Conservation (phyloP, 1,140 invertebrate genomes). For the Phymastichus coffea region DNA sequence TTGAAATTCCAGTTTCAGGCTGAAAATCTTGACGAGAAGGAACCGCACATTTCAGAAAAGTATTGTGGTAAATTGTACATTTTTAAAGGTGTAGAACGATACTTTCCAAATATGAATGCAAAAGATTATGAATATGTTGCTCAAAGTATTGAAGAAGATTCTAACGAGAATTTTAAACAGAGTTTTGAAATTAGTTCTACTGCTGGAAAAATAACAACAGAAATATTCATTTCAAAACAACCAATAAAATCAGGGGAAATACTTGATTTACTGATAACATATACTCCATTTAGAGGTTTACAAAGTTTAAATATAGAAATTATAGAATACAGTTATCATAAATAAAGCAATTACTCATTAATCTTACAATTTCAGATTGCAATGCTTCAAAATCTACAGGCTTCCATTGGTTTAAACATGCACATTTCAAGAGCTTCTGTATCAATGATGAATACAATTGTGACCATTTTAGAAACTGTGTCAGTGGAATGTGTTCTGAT, state of each 20-base stretch:
- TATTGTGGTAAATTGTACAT: slow-evolving; percentile 40
- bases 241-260: slow-evolving; percentile 27
- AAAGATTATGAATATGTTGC: not conserved
- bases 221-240: slow-evolving; percentile 44
- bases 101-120: not conserved
- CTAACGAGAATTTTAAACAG: not conserved
- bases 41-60: too few species aligned
- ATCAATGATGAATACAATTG: slow-evolving; percentile 44
- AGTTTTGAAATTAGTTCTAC: too few species aligned
- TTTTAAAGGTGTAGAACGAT: not conserved
- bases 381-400: not conserved
- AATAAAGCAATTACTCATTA: not conserved
- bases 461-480: slow-evolving; percentile 48
- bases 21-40: too few species aligned
- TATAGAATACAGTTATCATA: not conserved
- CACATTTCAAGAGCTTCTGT: slow-evolving; percentile 30
- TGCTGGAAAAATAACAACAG: slow-evolving; percentile 43
- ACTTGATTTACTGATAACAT: slow-evolving; percentile 41
- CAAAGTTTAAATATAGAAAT: not conserved
- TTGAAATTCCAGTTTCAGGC: too few species aligned
- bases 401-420: too few species aligned
- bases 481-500: slow-evolving; percentile 44
- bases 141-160: not conserved
- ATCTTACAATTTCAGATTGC: not conserved
- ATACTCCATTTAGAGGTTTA: slow-evolving; percentile 44